Conservation (phyloP, 2,113 vertebrate genomes). For the Urocitellus parryii region DNA sequence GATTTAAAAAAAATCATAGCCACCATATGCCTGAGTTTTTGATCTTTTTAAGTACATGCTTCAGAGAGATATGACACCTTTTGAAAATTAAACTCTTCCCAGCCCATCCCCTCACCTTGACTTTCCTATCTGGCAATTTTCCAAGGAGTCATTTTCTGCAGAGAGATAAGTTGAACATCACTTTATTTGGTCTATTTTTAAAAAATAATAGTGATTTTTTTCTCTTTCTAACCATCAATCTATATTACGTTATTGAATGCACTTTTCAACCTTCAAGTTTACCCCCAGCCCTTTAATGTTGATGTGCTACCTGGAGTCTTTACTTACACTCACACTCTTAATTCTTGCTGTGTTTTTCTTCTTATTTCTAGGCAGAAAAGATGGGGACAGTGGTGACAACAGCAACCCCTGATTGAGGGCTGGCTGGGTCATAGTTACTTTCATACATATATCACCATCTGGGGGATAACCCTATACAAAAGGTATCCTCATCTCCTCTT, state of each 20-base stretch:
- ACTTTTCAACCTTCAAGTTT: background rate
- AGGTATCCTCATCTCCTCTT: background rate
- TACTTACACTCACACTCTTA: background rate
- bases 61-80: background rate
- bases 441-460: accelerated
- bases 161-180: background rate
- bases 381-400: background rate
- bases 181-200: background rate
- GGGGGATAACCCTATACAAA: accelerated
- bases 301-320: background rate
- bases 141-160: background rate
- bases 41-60: background rate
- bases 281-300: background rate
- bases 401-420: background rate
- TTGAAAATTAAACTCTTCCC: background rate
- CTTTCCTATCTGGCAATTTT: background rate
- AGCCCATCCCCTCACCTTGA: accelerated
- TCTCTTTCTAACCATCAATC: background rate
- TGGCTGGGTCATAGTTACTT: background rate
- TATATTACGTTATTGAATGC: background rate
- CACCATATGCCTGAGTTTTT: background rate
- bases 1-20: background rate
- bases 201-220: background rate
- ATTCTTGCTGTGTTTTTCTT: background rate
- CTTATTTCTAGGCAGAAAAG: background rate